phyloP scores from a whole-genome alignment of 2,113 vertebrate species.

The Nyctibius bracteatus region DNA sequence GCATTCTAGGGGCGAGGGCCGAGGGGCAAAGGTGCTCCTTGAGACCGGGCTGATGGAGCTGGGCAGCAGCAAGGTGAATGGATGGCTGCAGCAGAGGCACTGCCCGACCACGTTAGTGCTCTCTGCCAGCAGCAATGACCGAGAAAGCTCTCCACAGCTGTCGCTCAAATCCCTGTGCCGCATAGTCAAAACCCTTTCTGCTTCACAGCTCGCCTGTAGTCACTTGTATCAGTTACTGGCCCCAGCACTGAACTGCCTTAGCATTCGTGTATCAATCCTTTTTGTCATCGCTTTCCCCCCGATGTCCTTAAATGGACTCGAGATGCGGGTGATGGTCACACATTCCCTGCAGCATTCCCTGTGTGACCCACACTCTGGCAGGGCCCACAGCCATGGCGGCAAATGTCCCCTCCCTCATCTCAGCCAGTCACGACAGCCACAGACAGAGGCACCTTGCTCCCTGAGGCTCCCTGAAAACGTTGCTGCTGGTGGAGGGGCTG shows the following conservation, averaged over 20 bases:
- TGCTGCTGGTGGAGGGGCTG: not conserved
- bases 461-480: not conserved
- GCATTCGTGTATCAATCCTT: not conserved
- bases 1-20: accelerated
- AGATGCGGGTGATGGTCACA: not conserved
- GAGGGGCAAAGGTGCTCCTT: not conserved
- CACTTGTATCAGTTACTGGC: not conserved
- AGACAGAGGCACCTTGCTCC: not conserved
- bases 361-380: not conserved
- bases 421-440: not conserved
- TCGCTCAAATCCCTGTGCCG: not conserved
- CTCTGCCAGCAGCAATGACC: not conserved
- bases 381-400: accelerated
- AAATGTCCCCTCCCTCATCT: not conserved
- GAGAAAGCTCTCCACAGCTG: constrained; percentile 14
- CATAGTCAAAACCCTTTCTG: not conserved
- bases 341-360: not conserved
- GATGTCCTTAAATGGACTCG: not conserved
- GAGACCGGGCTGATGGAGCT: not conserved
- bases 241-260: not conserved
- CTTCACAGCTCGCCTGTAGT: not conserved
- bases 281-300: not conserved
- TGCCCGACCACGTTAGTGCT: not conserved
- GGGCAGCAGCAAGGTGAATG: accelerated
- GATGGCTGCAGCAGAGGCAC: not conserved